Evolutionary conservation across 2,888 invertebrate genomes (phyloP).

Genomic region (Volucella inflata): DNA sequence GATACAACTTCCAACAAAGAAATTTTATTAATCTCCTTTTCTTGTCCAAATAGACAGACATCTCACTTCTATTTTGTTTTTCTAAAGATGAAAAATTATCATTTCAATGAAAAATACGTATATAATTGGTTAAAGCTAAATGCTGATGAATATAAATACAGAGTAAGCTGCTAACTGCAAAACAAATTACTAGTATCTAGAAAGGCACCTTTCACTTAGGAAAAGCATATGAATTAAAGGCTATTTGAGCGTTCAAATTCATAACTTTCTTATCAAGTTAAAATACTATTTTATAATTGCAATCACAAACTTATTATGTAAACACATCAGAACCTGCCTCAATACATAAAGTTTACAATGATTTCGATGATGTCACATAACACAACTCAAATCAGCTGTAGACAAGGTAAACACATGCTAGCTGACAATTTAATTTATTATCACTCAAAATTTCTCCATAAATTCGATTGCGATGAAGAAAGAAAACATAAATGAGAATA

Average conservation of each 20-base stretch:
- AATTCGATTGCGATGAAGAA: conserved; percentile 13
- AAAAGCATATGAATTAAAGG: background rate
- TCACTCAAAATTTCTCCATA: conserved; percentile 26
- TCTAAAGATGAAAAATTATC: no score
- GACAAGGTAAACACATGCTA: conserved; percentile 24
- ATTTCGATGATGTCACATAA: conserved; percentile 52
- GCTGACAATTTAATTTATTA: conserved; percentile 34
- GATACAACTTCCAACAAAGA: no score
- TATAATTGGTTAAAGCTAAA: no score
- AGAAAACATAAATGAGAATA: conserved; percentile 26
- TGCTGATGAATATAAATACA: no score
- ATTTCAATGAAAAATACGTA: no score
- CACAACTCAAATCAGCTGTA: conserved; percentile 15
- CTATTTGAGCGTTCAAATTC: conserved; percentile 12
- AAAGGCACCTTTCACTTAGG: background rate
- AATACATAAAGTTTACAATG: conserved; percentile 38
- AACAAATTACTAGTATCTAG: background rate
- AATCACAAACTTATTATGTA: conserved; percentile 1
- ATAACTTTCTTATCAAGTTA: conserved; percentile 9
- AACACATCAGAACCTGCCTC: conserved; percentile 52
- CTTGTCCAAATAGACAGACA: no score
- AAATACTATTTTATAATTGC: background rate
- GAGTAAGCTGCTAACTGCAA: background rate
- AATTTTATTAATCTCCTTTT: no score
- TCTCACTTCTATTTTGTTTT: no score